These are phyloP conservation scores for Forbesichthys papilliferus DNA, from an alignment of 2,113 vertebrate genomes.

Conservation along the genomic window DNA sequence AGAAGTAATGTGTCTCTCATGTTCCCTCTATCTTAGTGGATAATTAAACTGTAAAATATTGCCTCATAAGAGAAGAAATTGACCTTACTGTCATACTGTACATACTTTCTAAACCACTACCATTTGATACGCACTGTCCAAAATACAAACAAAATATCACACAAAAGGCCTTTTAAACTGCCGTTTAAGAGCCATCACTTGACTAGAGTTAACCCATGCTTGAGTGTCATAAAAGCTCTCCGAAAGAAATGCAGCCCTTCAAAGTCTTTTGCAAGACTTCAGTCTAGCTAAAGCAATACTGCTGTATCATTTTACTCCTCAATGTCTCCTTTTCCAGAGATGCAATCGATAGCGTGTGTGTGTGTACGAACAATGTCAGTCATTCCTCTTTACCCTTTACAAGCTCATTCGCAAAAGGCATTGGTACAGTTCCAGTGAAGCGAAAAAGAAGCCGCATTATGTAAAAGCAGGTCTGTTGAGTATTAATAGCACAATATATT, in stretches of 20 bases:
- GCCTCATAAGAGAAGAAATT: neutral
- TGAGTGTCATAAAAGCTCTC: neutral
- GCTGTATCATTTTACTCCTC: constrained; percentile 2
- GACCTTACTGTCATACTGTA: neutral
- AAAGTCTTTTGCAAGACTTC: constrained; percentile 30
- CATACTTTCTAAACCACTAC: neutral
- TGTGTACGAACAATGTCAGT: too few relatives aligned
- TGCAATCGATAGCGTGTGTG: too few relatives aligned
- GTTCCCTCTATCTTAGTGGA: too few relatives aligned
- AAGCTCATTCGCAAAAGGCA: constrained; percentile 32
- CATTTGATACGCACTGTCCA: neutral
- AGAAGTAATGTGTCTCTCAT: neutral
- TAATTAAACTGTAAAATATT: neutral
- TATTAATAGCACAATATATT: constrained; percentile 34
- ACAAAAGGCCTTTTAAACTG: neutral
- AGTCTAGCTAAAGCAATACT: neutral
- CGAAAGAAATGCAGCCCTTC: neutral
- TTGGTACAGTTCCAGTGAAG: constrained; percentile 21
- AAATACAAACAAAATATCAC: neutral
- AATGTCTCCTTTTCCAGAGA: neutral
- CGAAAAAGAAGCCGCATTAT: constrained; percentile 19
- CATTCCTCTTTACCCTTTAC: neutral
- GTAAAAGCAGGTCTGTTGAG: constrained; percentile 20
- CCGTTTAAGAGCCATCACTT: constrained; percentile 1
- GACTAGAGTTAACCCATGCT: constrained; percentile 7